Percentiles rank a stretch among this genome's conserved stretches.
These are phyloP conservation scores for Baccha elongata DNA, from an alignment of 2,888 invertebrate species.

Conservation along the genomic window DNA sequence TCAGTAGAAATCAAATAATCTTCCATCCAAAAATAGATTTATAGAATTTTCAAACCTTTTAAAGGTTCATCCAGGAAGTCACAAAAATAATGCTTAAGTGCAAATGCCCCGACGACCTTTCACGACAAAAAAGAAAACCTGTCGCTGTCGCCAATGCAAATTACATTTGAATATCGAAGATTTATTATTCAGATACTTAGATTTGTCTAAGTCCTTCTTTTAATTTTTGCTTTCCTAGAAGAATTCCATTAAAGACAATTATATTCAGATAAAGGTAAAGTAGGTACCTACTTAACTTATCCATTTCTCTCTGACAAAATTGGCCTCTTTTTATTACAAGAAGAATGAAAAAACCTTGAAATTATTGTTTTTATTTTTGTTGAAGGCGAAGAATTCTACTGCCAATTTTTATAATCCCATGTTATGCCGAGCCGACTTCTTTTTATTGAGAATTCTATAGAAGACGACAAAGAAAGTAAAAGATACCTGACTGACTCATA, in stretches of 20 bases:
- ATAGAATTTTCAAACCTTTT: not conserved
- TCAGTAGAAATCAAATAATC: too few species aligned
- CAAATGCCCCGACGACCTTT: not conserved
- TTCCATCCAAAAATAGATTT: not conserved
- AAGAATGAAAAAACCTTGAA: constrained; percentile 23
- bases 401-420: constrained; percentile 1
- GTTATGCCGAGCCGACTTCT: constrained; percentile 1
- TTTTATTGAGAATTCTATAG: constrained; percentile 31
- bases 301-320: not conserved
- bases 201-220: not conserved
- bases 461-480: constrained; percentile 65
- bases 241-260: constrained; percentile 16
- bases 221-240: not conserved
- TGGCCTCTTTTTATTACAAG: constrained; percentile 9
- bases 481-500: constrained; percentile 51
- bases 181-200: constrained; percentile 18
- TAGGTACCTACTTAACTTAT: not conserved
- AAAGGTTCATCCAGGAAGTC: not conserved
- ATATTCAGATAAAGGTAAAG: constrained; percentile 3
- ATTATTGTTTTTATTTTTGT: constrained; percentile 31
- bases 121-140: too few species aligned
- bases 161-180: constrained; percentile 40
- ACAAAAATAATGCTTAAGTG: not conserved
- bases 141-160: constrained; percentile 56
- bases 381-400: constrained; percentile 2